Conservation (phyloP, 2,113 vertebrate species). For the Tyrannus savana region DNA sequence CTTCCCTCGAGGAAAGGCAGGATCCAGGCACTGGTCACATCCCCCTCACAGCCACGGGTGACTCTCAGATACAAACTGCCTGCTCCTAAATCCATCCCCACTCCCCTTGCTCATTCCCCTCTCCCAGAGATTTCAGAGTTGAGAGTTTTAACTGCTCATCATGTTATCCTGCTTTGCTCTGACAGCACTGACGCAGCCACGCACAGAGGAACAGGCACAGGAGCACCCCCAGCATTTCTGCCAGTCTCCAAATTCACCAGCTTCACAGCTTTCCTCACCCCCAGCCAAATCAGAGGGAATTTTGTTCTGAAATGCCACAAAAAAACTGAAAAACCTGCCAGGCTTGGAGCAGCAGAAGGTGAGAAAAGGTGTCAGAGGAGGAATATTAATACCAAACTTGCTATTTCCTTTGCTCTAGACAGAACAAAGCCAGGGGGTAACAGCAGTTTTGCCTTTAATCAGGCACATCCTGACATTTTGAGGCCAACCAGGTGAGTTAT, state of each 20-base stretch:
- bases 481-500: not conserved
- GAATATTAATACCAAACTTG: not conserved
- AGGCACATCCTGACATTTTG: not conserved
- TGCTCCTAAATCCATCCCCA: accelerated
- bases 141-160: accelerated
- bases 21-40: accelerated
- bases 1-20: not conserved
- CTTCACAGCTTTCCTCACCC: not conserved
- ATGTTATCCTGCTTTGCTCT: not conserved
- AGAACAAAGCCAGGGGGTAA: not conserved
- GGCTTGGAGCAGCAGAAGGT: not conserved
- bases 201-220: not conserved
- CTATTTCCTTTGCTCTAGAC: not conserved
- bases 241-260: not conserved
- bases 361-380: not conserved
- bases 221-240: not conserved
- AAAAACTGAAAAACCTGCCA: not conserved
- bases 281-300: not conserved
- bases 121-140: not conserved
- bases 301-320: not conserved
- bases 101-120: not conserved
- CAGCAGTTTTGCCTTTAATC: not conserved
- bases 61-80: not conserved
- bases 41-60: accelerated
- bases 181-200: accelerated